These are phyloP conservation scores for Ceraclea dissimilis DNA, from an alignment of 2,888 invertebrate species.

Conservation along the genomic window DNA sequence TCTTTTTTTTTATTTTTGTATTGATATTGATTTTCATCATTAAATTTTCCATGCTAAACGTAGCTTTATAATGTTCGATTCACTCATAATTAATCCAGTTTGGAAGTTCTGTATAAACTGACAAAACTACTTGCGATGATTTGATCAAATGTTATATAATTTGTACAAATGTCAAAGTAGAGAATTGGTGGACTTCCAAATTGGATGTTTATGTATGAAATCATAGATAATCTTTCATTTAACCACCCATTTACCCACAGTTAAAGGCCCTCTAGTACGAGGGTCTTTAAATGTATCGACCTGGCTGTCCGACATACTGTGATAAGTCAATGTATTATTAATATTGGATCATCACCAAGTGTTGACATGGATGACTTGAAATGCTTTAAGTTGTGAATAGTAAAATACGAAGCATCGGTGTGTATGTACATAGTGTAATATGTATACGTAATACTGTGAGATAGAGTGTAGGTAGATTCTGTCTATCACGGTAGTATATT, in stretches of 20 bases:
- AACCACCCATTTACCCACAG: constrained; percentile 11
- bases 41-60: constrained; percentile 13
- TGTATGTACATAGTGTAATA: background rate
- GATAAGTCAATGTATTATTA: too few species aligned
- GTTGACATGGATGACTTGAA: too few species aligned
- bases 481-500: too few species aligned
- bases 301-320: background rate
- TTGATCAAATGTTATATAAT: background rate
- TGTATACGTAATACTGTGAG: background rate
- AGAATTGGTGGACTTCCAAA: constrained; percentile 7
- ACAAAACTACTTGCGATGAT: background rate
- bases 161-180: background rate
- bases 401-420: too few species aligned
- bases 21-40: constrained; percentile 10
- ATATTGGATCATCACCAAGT: too few species aligned
- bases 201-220: constrained; percentile 6
- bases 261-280: constrained; percentile 4
- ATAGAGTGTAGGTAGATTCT: background rate
- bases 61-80: constrained; percentile 19
- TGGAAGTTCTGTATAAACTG: constrained; percentile 5
- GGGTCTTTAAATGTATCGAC: constrained; percentile 8
- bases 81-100: constrained; percentile 10
- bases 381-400: too few species aligned
- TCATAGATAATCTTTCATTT: constrained; percentile 13
- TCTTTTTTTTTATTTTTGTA: background rate